Base-by-base conservation (phyloP, 2,113 vertebrate species). In the Bucco capensis region DNA sequence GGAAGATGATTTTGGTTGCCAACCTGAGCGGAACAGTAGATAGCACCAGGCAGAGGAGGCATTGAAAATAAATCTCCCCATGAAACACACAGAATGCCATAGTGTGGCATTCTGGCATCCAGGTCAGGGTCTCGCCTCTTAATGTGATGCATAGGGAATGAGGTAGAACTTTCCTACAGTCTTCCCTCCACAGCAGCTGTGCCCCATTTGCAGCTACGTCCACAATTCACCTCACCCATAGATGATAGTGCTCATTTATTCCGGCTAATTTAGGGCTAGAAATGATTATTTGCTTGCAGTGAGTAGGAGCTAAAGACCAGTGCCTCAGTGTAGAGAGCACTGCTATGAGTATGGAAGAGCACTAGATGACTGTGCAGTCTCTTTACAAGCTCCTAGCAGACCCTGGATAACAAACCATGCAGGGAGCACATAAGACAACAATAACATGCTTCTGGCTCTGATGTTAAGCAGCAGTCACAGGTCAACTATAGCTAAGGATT, bases 351-450 rank as follows among this genome's bases (percentile, higher is more conserved):
- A 12, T 9, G 16, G 28, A 90, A 57, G 33, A 23, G 16, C 37
- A 12, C 7, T 3, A 8, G 37, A 27, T 0, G 3, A 10, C 19
- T 1, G 1, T 5, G 22, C 47, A 61, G 24, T 28, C 16, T 18
- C 3, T 40, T 37, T 27, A 15, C 38, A 13, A 56, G 24, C 33
- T 73, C 33, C 42, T 33, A 6, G 35, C 31, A 75, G 38, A 44
- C 31, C 30, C 61, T 44, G 77, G 23, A 3, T 54, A 19, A 14
- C 53, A 69, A 46, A 49, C n/a, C 13, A 3, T 25, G 14, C 38
- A 17, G 23, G 2, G 62, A 58, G 31, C 23, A 21, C 33, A 23
- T n/a, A 28, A 6, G 27, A 38, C 35, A 51, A 5, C 31, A 22
- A 4, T 1, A 27, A 76, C 42, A 2, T 30, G 19, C 7, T 37